phyloP scores from a whole-genome alignment of 2,888 invertebrate genomes.

The Phyllotreta cruciferae region DNA sequence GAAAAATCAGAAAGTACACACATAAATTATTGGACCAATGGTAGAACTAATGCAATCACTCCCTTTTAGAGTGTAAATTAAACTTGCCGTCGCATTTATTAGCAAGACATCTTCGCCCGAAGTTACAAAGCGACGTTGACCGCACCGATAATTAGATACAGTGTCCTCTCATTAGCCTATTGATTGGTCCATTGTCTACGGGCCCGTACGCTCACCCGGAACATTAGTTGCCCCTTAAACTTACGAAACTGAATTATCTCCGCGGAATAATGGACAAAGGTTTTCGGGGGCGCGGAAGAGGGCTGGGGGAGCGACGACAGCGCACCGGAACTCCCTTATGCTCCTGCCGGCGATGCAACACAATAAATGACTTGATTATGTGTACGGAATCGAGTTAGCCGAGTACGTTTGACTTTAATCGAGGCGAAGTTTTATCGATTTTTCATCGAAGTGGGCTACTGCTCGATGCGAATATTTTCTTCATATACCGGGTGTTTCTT shows the following conservation, averaged over 20 bases:
- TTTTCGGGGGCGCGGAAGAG: slow-evolving; percentile 39
- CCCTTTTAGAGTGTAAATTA: too few relatives aligned
- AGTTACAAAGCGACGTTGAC: slow-evolving; percentile 41
- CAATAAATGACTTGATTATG: slow-evolving; percentile 48
- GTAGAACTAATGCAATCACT: too few relatives aligned
- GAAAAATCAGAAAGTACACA: too few relatives aligned
- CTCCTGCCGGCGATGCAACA: slow-evolving; percentile 37
- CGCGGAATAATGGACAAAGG: slow-evolving; percentile 57
- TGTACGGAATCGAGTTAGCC: slow-evolving; percentile 35
- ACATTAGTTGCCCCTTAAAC: slow-evolving; percentile 54
- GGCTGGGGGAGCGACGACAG: slow-evolving; percentile 39
- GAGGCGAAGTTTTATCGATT: slow-evolving; percentile 23
- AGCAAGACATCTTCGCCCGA: slow-evolving; percentile 14
- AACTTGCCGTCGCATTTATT: slow-evolving; percentile 1
- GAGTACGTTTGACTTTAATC: slow-evolving; percentile 31
- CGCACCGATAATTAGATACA: slow-evolving; percentile 55
- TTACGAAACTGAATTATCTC: slow-evolving; percentile 57
- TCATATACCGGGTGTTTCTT: too few relatives aligned
- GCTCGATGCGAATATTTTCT: too few relatives aligned
- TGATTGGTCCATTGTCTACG: slow-evolving; percentile 63
- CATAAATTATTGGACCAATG: background rate
- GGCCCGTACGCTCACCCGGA: slow-evolving; percentile 44
- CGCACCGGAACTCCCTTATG: slow-evolving; percentile 21
- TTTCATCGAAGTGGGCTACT: background rate
- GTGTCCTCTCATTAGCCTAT: slow-evolving; percentile 63